Percentiles rank a stretch among this genome's conserved stretches.
phyloP scores from a whole-genome alignment of 2,888 invertebrate genomes.

The Parnassius smintheus region DNA sequence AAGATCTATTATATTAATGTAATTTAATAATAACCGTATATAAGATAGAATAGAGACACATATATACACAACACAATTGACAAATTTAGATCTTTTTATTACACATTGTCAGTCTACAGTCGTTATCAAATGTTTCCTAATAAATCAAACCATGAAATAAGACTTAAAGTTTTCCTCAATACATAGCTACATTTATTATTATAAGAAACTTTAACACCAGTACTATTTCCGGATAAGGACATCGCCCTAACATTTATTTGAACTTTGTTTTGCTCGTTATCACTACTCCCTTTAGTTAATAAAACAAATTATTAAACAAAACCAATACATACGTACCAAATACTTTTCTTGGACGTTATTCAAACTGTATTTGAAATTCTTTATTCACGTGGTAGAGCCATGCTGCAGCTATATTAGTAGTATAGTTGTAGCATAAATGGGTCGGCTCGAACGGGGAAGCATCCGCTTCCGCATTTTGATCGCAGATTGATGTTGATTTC shows the following conservation, averaged over 20 bases:
- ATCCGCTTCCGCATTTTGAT: no score
- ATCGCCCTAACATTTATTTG: conserved; percentile 27
- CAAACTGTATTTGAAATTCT: background rate
- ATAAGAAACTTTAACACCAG: conserved; percentile 31
- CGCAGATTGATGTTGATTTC: no score
- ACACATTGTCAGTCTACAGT: no score
- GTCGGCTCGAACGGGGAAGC: no score
- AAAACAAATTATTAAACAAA: background rate
- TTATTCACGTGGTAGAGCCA: background rate
- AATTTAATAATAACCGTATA: no score
- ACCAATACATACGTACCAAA: background rate
- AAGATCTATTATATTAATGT: no score
- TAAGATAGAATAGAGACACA: no score
- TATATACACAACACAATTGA: no score
- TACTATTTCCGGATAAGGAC: conserved; percentile 36
- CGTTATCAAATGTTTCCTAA: background rate
- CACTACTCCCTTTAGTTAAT: background rate
- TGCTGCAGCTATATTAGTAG: no score
- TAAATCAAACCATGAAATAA: conserved; percentile 4
- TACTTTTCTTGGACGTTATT: background rate
- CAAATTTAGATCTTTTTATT: no score
- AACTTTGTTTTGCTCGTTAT: background rate
- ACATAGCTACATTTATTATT: background rate
- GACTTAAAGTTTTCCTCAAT: conserved; percentile 13
- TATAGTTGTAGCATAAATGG: no score